Percentiles rank a stretch among this genome's conserved stretches.
Conservation (phyloP, 2,797 vertebrate genomes). For the Enteromius radiatus region DNA sequence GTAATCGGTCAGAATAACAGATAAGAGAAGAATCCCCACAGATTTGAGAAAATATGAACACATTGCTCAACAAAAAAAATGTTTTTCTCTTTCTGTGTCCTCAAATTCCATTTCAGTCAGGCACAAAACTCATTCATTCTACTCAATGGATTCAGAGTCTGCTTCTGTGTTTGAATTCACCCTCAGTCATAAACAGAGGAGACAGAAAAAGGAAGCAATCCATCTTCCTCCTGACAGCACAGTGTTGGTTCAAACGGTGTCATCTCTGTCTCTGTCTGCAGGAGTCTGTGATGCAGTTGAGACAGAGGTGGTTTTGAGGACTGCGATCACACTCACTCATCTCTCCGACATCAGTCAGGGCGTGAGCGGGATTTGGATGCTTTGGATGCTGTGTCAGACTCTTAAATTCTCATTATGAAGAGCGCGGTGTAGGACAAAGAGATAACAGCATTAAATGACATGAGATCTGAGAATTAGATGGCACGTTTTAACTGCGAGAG, state of each 20-base stretch:
- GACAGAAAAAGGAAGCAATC: slow-evolving; percentile 17
- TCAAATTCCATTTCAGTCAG: not conserved
- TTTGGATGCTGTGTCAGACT: slow-evolving; percentile 35
- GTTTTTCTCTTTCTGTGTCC: not conserved
- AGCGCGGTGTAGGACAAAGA: not conserved
- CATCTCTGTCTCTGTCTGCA: slow-evolving; percentile 29
- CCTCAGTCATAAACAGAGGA: slow-evolving; percentile 25
- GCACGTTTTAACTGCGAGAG: slow-evolving; percentile 14
- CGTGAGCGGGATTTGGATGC: not conserved
- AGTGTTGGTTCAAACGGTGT: slow-evolving; percentile 2
- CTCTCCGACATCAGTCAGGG: slow-evolving; percentile 1
- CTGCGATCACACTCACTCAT: slow-evolving; percentile 39
- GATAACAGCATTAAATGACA: slow-evolving; percentile 41
- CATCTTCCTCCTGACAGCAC: slow-evolving; percentile 30
- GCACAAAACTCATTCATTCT: slow-evolving; percentile 8
- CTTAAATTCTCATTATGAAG: slow-evolving; percentile 42
- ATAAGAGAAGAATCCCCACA: not conserved
- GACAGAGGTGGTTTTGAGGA: slow-evolving; percentile 23
- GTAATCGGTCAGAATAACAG: not conserved
- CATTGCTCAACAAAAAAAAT: not conserved
- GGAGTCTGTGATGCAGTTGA: slow-evolving; percentile 15
- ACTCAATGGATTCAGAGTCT: not conserved
- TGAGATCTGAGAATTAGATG: slow-evolving; percentile 48
- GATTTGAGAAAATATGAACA: not conserved
- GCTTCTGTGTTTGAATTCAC: not conserved